phyloP scores from a whole-genome alignment of 2,888 invertebrate species.

The Axea sp. region DNA sequence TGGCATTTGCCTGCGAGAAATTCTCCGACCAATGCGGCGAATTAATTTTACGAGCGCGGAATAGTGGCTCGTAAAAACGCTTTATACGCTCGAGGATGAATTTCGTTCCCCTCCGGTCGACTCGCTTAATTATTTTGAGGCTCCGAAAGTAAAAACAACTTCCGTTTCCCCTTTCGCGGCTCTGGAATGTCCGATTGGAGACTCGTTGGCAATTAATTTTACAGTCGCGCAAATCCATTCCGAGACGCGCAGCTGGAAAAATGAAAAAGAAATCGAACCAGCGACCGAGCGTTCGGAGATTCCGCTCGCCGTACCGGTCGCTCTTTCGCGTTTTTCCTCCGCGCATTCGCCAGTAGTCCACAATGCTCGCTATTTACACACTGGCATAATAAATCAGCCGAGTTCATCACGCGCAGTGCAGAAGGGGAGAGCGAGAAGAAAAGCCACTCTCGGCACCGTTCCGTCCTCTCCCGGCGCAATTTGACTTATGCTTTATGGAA shows the following conservation, averaged over 20 bases:
- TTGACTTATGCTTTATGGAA: slow-evolving; percentile 46
- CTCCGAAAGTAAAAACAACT: slow-evolving; percentile 55
- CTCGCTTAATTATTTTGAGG: slow-evolving; percentile 39
- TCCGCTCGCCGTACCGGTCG: slow-evolving; percentile 34
- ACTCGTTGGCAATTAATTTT: too few species aligned
- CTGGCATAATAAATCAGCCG: slow-evolving; percentile 60
- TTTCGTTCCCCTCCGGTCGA: slow-evolving; percentile 43
- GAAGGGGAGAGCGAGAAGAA: not conserved
- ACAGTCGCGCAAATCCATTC: too few species aligned
- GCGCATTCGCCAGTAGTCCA: slow-evolving; percentile 54
- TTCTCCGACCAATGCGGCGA: slow-evolving; percentile 60
- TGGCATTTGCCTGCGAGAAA: slow-evolving; percentile 54
- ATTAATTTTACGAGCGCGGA: slow-evolving; percentile 62
- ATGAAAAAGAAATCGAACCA: too few species aligned
- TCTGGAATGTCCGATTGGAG: too few species aligned
- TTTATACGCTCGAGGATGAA: slow-evolving; percentile 36
- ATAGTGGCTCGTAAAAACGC: slow-evolving; percentile 59
- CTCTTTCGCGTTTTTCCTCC: slow-evolving; percentile 45
- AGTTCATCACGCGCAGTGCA: slow-evolving; percentile 45
- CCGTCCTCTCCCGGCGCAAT: slow-evolving; percentile 17
- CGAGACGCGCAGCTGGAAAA: too few species aligned
- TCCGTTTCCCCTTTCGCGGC: too few species aligned
- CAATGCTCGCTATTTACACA: slow-evolving; percentile 57
- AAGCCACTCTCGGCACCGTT: slow-evolving; percentile 33
- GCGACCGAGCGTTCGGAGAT: too few species aligned